These are phyloP conservation scores for Zaprionus kolodkinae DNA, from an alignment of 1,140 invertebrate species.

Conservation along the genomic window DNA sequence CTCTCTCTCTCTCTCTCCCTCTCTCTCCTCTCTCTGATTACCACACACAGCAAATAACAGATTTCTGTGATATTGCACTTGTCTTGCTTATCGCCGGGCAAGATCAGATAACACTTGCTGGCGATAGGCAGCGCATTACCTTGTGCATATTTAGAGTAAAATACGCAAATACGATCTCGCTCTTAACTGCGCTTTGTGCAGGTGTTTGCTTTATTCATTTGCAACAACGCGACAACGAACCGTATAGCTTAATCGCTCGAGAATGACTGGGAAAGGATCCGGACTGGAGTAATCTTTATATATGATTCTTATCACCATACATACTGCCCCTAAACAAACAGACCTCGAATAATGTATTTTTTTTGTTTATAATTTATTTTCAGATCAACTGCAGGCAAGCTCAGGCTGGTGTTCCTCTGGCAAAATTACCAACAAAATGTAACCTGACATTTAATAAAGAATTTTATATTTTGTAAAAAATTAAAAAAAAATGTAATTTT, in stretches of 20 bases:
- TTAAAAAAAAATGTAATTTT: no score
- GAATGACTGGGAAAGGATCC: conserved; percentile 8
- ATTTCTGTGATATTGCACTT: conserved; percentile 13
- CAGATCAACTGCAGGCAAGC: neutral
- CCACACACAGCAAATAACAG: no score
- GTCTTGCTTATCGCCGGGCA: neutral
- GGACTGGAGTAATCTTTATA: conserved; percentile 7
- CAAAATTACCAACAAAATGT: neutral
- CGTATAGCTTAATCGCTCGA: conserved; percentile 11
- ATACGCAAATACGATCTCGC: neutral
- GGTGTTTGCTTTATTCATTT: neutral
- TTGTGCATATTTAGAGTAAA: neutral
- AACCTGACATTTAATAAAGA: neutral
- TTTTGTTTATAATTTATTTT: neutral
- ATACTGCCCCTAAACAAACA: neutral
- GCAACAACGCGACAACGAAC: neutral
- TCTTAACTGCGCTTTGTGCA: neutral
- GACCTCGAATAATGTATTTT: neutral
- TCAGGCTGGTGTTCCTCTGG: neutral
- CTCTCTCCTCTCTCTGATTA: no score
- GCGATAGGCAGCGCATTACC: neutral
- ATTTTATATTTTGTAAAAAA: conserved; percentile 6
- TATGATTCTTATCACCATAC: conserved; percentile 18
- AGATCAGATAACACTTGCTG: conserved; percentile 7
- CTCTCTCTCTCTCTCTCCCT: no score